Base-by-base conservation (phyloP, 2,797 vertebrate genomes). In the Chelmon rostratus region DNA sequence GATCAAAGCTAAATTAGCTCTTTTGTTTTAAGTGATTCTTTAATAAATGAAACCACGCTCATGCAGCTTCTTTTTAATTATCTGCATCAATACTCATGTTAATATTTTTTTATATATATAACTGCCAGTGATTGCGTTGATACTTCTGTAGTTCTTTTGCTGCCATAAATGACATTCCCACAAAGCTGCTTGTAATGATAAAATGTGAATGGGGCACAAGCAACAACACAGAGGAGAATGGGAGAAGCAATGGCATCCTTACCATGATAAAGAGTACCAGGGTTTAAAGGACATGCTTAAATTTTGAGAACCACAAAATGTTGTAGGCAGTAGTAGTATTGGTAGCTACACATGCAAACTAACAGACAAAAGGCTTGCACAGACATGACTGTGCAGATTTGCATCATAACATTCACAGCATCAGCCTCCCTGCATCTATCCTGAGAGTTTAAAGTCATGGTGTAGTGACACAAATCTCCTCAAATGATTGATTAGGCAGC, bases 311-410 rank as follows among this genome's bases (percentile, higher is more conserved):
- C 11, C 33, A 54, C 18, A 49, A 31, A 38, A 37, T 18, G 6
- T 21, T 44, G 23, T 21, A 54, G 25, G 10, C 19, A 13, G 21
- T 23, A n/a, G 10, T 15, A 16, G 21, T 23, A 38, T 47, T 13
- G 10, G 31, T 7, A 18, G 25, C 15, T 53, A 8, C 28, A 54
- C 37, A 50, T 10, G 38, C 63, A 50, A 38, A 44, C 57, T 42
- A 74, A 46, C 54, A 52, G 40, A 35, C 25, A 8, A 18, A 19
- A 19, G 8, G 16, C 37, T 8, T 57, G 57, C 21, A 15, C 50
- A 59, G 23, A 52, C 47, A 47, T 63, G 69, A 82, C 69, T 40
- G 21, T 70, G 46, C 68, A 63, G 64, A 70, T 63, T 67, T 71
- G 80, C 28, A 28, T 4, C 37, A 31, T 23, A n/a, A 19, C 65